Conservation (phyloP, 37 sponge, comb jelly and placozoan species). For the Eunapius fragilis region DNA sequence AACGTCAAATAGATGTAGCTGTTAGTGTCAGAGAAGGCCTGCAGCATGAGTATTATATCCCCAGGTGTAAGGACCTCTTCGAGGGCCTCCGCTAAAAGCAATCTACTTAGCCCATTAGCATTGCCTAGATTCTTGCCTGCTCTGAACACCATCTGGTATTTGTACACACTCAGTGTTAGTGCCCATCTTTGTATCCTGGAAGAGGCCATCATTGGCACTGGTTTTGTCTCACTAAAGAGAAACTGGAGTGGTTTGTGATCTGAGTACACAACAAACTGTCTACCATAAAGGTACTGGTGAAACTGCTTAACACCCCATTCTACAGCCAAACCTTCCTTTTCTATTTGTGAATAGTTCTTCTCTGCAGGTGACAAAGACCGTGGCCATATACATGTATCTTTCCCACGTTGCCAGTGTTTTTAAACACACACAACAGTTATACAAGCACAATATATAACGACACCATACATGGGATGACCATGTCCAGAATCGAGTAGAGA, state of each 20-base stretch:
- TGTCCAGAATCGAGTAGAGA: too few species aligned
- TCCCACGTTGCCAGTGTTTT: too few species aligned
- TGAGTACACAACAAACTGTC: neutral
- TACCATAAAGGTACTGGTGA: neutral
- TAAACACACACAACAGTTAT: too few species aligned
- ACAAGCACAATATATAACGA: too few species aligned
- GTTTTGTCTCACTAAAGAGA: too few species aligned
- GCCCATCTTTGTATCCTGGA: conserved; percentile 42
- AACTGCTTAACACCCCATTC: neutral
- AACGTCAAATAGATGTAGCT: neutral
- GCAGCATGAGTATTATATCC: conserved; percentile 18
- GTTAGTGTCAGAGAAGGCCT: neutral
- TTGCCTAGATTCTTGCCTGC: conserved; percentile 25
- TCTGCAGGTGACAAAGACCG: too few species aligned
- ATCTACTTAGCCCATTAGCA: conserved; percentile 40
- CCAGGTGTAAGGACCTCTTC: conserved; percentile 14
- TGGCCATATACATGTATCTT: too few species aligned
- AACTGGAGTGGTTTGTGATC: neutral
- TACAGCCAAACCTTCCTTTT: neutral
- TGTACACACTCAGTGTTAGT: conserved; percentile 38
- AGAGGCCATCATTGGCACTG: too few species aligned
- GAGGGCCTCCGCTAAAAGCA: conserved; percentile 12
- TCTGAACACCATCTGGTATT: conserved; percentile 32
- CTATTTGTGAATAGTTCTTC: neutral
- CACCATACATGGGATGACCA: too few species aligned